Percentiles rank a stretch among this genome's conserved stretches.
phyloP scores from a whole-genome alignment of 2,888 invertebrate genomes.

The Lepidocyrtinus sp. region DNA sequence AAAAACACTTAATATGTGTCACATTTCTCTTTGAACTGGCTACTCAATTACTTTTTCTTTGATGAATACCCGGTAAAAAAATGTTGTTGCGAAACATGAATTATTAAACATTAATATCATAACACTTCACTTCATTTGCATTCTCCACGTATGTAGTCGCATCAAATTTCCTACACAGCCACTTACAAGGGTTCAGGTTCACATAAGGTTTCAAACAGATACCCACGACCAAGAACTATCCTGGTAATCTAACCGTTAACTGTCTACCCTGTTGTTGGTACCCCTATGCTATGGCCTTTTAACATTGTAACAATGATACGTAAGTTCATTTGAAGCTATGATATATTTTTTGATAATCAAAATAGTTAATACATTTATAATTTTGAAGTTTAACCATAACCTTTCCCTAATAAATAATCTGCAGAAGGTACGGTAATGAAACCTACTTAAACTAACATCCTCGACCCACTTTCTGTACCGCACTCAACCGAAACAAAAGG shows the following conservation, averaged over 20 bases:
- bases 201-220: too few relatives aligned
- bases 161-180: too few relatives aligned
- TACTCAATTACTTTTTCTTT: too few relatives aligned
- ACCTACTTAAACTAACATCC: constrained; percentile 23
- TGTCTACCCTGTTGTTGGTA: background rate
- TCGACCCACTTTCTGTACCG: constrained; percentile 35
- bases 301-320: background rate
- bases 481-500: background rate
- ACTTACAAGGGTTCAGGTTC: too few relatives aligned
- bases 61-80: too few relatives aligned
- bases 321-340: constrained; percentile 7
- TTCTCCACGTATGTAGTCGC: too few relatives aligned
- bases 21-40: too few relatives aligned
- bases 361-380: too few relatives aligned
- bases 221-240: background rate
- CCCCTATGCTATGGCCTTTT: background rate
- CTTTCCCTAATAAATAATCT: background rate
- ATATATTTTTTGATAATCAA: background rate
- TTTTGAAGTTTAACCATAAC: background rate
- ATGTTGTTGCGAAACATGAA: too few relatives aligned
- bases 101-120: too few relatives aligned
- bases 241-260: constrained; percentile 8
- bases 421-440: background rate
- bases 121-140: too few relatives aligned
- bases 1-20: constrained; percentile 5